These are phyloP conservation scores for Tachina fera DNA, from an alignment of 2,888 invertebrate species.

Conservation along the genomic window DNA sequence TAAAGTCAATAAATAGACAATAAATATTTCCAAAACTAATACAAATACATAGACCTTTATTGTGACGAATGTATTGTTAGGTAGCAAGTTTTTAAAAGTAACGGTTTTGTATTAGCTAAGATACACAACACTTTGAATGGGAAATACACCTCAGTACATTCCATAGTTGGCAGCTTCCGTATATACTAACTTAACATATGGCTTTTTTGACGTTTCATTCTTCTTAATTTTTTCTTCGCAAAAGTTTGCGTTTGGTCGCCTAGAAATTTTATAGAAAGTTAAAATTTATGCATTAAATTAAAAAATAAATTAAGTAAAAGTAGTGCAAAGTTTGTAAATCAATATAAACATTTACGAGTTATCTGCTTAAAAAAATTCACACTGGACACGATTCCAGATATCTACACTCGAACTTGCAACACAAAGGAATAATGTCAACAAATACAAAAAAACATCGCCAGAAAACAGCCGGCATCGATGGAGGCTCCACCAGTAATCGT, in stretches of 20 bases:
- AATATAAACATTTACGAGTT: background rate
- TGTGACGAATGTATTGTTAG: too few relatives aligned
- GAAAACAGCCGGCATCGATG: constrained; percentile 53
- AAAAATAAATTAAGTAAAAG: constrained; percentile 18
- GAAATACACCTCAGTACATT: background rate
- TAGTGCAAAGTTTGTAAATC: background rate
- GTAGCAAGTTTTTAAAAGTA: too few relatives aligned
- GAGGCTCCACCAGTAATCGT: constrained; percentile 45
- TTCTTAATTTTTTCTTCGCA: constrained; percentile 50
- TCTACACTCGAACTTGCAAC: background rate
- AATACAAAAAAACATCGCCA: constrained; percentile 63
- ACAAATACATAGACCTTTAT: too few relatives aligned
- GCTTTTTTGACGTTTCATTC: constrained; percentile 48
- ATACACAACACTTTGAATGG: background rate
- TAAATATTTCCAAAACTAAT: too few relatives aligned
- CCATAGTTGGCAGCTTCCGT: constrained; percentile 20
- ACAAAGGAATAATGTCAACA: constrained; percentile 66
- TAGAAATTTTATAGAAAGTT: constrained; percentile 37
- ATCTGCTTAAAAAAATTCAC: background rate
- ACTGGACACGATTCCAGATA: constrained; percentile 1
- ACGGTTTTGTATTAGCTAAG: too few relatives aligned
- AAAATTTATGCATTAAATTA: constrained; percentile 24
- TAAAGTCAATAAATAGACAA: too few relatives aligned
- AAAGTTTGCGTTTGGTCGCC: constrained; percentile 38
- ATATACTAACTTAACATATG: constrained; percentile 16